Evolutionary conservation across 30 jellyfish, hydroid and myxozoan genomes (phyloP).

Genomic region (Catostylus mosaicus): DNA sequence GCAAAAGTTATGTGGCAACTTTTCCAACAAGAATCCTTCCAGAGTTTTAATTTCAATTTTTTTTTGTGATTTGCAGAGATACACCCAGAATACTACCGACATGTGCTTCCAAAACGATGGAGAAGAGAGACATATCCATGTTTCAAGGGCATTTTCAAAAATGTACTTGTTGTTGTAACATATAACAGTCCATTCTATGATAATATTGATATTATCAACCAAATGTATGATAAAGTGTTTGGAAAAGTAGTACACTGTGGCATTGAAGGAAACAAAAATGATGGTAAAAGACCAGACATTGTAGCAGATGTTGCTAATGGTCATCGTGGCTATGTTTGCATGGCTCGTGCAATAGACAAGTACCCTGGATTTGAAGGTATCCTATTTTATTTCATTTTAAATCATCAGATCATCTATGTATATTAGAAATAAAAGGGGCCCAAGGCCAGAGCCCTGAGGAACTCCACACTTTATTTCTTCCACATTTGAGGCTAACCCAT

Average conservation of each 20-base stretch:
- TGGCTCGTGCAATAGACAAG: slow-evolving; percentile 78
- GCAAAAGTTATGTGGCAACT: too few relatives aligned
- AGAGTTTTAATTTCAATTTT: too few relatives aligned
- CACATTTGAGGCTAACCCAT: too few relatives aligned
- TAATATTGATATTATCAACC: slow-evolving; percentile 58
- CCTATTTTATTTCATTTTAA: too few relatives aligned
- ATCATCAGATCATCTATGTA: too few relatives aligned
- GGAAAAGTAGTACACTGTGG: slow-evolving; percentile 89
- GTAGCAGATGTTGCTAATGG: slow-evolving; percentile 64
- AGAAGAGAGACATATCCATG: slow-evolving; percentile 39
- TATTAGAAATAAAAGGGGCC: too few relatives aligned
- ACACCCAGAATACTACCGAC: slow-evolving; percentile 20
- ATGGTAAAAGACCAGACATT: slow-evolving; percentile 60
- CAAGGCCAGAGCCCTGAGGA: too few relatives aligned
- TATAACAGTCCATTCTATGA: slow-evolving; percentile 87
- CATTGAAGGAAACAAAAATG: slow-evolving; percentile 36
- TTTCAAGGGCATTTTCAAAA: slow-evolving; percentile 52
- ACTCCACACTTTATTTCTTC: too few relatives aligned
- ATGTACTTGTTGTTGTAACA: slow-evolving; percentile 69
- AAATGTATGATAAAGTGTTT: slow-evolving; percentile 78
- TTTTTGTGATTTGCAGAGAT: background rate
- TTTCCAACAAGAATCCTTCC: too few relatives aligned
- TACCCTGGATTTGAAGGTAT: slow-evolving; percentile 85
- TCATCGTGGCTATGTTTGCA: slow-evolving; percentile 82
- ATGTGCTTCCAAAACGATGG: slow-evolving; percentile 14